These are phyloP conservation scores for Rhinogobio ventralis DNA, from an alignment of 2,797 vertebrate species.

Conservation along the genomic window DNA sequence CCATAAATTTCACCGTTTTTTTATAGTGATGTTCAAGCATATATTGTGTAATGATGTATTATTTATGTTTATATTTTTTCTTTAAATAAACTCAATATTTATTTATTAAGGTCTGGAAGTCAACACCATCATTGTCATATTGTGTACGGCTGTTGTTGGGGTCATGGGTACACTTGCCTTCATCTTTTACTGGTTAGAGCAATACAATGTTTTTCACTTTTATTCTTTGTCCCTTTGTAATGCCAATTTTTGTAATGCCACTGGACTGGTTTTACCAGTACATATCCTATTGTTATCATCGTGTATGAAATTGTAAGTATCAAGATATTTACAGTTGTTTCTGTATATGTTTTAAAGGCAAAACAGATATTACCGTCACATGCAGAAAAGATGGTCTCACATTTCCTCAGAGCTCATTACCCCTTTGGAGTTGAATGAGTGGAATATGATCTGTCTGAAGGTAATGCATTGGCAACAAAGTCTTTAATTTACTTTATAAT, in stretches of 20 bases:
- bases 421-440: conserved; percentile 83
- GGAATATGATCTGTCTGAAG: conserved; percentile 85
- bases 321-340: background rate
- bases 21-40: background rate
- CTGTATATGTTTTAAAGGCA: conserved; percentile 76
- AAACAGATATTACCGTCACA: conserved; percentile 81
- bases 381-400: conserved; percentile 90
- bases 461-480: conserved; percentile 68
- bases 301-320: background rate
- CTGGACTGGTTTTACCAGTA: background rate
- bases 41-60: background rate
- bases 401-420: conserved; percentile 83
- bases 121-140: conserved; percentile 61
- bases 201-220: background rate
- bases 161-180: conserved; percentile 78
- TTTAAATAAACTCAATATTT: background rate
- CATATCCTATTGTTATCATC: background rate
- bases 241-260: background rate
- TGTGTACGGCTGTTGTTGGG: conserved; percentile 69
- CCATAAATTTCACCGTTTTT: background rate
- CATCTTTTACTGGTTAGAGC: conserved; percentile 78
- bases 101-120: conserved; percentile 6
- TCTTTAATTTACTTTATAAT: background rate
- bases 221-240: background rate
- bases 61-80: background rate